These are phyloP conservation scores for Ammospiza maritima DNA, from an alignment of 2,797 vertebrate species.

Conservation along the genomic window DNA sequence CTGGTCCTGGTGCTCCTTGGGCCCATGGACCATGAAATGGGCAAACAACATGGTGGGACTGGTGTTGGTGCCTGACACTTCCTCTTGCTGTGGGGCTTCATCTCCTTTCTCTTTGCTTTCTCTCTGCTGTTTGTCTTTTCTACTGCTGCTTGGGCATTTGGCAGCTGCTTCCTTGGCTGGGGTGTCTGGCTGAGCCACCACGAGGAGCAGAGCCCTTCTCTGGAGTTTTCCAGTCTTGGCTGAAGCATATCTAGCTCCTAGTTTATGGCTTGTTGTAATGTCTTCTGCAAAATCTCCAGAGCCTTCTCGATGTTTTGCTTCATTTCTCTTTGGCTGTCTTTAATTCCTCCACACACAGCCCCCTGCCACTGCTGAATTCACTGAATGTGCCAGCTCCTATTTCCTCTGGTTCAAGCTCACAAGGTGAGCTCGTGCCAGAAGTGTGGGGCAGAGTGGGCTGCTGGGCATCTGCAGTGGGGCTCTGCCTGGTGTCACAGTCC, in stretches of 20 bases:
- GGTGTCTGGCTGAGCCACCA: not conserved
- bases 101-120: not conserved
- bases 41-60: fast-evolving
- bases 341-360: not conserved
- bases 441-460: fast-evolving
- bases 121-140: not conserved
- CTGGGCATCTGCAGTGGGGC: fast-evolving
- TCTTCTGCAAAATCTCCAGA: not conserved
- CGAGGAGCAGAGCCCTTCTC: not conserved
- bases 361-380: not conserved
- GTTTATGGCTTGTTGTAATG: not conserved
- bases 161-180: not conserved
- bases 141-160: not conserved
- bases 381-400: not conserved
- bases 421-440: not conserved
- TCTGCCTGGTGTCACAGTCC: not conserved
- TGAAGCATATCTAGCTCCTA: not conserved
- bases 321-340: not conserved
- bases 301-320: not conserved
- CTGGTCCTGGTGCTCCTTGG: not conserved
- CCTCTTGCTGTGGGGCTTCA: not conserved
- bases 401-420: not conserved
- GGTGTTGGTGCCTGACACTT: not conserved
- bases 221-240: not conserved
- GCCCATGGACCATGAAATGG: not conserved